These are phyloP conservation scores for Drymodes brunneopygia DNA, from an alignment of 2,113 vertebrate genomes.

Conservation along the genomic window DNA sequence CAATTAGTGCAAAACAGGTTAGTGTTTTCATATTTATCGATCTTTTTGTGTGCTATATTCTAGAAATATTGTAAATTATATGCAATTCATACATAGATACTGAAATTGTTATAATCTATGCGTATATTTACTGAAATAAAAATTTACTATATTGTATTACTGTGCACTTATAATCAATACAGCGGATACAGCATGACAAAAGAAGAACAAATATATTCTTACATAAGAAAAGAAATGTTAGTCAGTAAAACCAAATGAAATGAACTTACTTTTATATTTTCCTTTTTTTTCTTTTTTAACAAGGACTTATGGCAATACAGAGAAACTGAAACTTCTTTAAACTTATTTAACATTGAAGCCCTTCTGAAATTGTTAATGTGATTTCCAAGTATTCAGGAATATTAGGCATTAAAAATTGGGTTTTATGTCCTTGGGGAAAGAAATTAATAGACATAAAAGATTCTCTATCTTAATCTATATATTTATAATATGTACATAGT, in stretches of 20 bases:
- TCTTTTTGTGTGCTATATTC: background rate
- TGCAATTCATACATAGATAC: background rate
- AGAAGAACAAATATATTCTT: background rate
- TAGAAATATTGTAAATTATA: background rate
- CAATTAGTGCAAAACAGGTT: background rate
- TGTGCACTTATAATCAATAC: background rate
- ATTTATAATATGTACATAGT: slow-evolving; percentile 46
- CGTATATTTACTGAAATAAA: background rate
- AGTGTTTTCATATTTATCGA: background rate
- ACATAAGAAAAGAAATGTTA: background rate
- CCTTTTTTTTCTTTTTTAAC: background rate
- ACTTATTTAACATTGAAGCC: background rate
- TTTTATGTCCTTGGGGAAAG: slow-evolving; percentile 12
- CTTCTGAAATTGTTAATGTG: background rate
- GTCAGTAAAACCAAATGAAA: background rate
- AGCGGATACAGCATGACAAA: background rate
- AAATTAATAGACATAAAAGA: slow-evolving; percentile 43
- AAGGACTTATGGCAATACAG: background rate
- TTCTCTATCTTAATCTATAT: slow-evolving; percentile 39
- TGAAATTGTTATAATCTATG: background rate
- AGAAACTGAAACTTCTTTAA: slow-evolving; percentile 1
- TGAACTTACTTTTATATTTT: background rate
- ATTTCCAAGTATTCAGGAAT: background rate
- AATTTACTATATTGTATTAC: background rate
- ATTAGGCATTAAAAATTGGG: background rate